phyloP scores from a whole-genome alignment of 2,797 vertebrate species.

The Oryzias dopingdopingensis region DNA sequence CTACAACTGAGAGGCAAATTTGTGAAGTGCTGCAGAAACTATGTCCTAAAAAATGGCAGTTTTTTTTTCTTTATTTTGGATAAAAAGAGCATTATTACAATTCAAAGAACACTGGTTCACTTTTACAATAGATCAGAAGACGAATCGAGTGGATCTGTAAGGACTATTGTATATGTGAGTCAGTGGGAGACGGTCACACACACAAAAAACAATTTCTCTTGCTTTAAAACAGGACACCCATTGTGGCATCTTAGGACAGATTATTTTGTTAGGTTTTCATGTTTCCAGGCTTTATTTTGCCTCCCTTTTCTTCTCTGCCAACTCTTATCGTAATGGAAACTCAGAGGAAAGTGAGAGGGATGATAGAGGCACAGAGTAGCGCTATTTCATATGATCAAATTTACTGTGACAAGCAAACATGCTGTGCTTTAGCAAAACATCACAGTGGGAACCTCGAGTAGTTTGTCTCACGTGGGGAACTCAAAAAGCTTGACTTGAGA shows the following conservation, averaged over 20 bases:
- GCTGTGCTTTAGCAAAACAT: conserved; percentile 50
- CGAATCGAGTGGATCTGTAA: conserved; percentile 11
- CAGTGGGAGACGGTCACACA: conserved; percentile 22
- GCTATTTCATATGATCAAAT: conserved; percentile 54
- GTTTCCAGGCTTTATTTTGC: conserved; percentile 40
- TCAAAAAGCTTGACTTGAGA: conserved; percentile 28
- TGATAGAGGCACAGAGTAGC: conserved; percentile 38
- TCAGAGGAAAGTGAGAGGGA: conserved; percentile 43
- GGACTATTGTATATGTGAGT: conserved; percentile 46
- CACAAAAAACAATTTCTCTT: conserved; percentile 49
- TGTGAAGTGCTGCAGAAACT: too few species aligned
- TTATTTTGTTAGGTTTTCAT: conserved; percentile 59
- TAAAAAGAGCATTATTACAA: too few species aligned
- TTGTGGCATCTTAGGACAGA: conserved; percentile 50
- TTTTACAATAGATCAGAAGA: too few species aligned
- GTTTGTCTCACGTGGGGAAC: conserved; percentile 11
- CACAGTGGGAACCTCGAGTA: conserved; percentile 32
- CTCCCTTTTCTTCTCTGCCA: conserved; percentile 36
- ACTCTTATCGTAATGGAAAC: conserved; percentile 47
- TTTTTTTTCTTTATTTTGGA: too few species aligned
- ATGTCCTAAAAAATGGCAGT: too few species aligned
- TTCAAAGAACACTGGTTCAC: too few species aligned
- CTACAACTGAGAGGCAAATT: too few species aligned
- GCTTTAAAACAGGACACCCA: conserved; percentile 44
- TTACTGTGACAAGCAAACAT: conserved; percentile 45